These are phyloP conservation scores for Crenuchus spilurus DNA, from an alignment of 2,797 vertebrate genomes.

Conservation along the genomic window DNA sequence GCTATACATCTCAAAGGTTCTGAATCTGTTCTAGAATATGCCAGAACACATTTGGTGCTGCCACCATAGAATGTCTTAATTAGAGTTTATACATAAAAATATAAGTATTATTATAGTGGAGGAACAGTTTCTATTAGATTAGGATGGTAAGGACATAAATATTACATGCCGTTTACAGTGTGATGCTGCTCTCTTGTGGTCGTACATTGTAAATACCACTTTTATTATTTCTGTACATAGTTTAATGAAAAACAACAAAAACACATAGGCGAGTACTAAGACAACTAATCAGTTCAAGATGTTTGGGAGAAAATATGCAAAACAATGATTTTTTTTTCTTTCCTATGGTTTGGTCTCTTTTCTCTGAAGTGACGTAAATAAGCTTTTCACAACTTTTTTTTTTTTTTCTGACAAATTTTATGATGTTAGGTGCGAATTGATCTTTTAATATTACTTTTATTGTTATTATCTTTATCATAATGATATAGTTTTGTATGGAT, in stretches of 20 bases:
- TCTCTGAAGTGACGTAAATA: slow-evolving; percentile 66
- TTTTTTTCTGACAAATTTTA: slow-evolving; percentile 43
- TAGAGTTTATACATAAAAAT: not conserved
- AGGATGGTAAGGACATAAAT: too few relatives aligned
- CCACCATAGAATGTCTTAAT: not conserved
- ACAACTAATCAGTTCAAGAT: slow-evolving; percentile 66
- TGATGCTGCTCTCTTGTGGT: slow-evolving; percentile 77
- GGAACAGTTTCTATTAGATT: too few relatives aligned
- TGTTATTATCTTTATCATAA: slow-evolving; percentile 32
- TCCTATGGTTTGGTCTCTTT: slow-evolving; percentile 58
- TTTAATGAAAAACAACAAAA: slow-evolving; percentile 65
- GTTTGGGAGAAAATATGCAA: slow-evolving; percentile 78
- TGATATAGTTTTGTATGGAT: slow-evolving; percentile 45
- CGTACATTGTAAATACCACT: slow-evolving; percentile 83
- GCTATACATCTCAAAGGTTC: too few relatives aligned
- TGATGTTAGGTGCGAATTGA: slow-evolving; percentile 41
- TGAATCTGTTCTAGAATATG: not conserved
- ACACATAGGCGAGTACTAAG: slow-evolving; percentile 67
- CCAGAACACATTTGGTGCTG: not conserved
- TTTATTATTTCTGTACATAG: slow-evolving; percentile 74
- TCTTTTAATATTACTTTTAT: slow-evolving; percentile 26
- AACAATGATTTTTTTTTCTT: slow-evolving; percentile 61
- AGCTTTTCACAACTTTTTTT: too few relatives aligned
- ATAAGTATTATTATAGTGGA: too few relatives aligned
- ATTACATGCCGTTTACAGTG: slow-evolving; percentile 47